Base-by-base conservation (phyloP, 1,140 invertebrate species). In the Apis florea region DNA sequence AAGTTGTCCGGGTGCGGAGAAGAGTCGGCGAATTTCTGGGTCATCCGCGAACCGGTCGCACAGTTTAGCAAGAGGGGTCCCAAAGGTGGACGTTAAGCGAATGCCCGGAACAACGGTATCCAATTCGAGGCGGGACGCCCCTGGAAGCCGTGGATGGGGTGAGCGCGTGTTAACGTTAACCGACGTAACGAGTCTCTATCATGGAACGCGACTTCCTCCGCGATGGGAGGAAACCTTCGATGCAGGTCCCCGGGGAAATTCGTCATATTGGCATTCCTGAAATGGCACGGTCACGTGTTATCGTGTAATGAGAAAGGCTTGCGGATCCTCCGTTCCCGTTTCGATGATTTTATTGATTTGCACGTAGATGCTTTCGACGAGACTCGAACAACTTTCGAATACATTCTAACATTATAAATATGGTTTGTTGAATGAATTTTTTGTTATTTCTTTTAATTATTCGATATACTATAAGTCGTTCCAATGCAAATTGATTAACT, bases 261-360 rank as follows among this genome's bases (percentile, higher is more conserved):
- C 89, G 86, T 85, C 83, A 86, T 87, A 90, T 90, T 88, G 89
- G 86, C 61, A 84, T 87, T 83, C 86, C 73, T 61, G 71, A 61
- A 80, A 82, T 58, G 74, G 31, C 70, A 53, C 58, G 51, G 84
- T 51, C 70, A 49, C 58, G 61, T 75, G 56, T 40, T 31, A 64
- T 69, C 68, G 26, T 24, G 72, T 83, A 73, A 70, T 40, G 67
- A 79, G 54, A 40, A 15, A n/a, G 66, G 40, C 40, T 67, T 58
- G 12, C 11, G 26, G 31, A 40, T 40, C 5, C 31, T 40, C 5
- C 31, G 24, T 31, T n/a, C n/a, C 53, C 47, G 17, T 21, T 79
- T 19, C 19, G 56, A n/a, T 40, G 8, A 51, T 51, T 40, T 40
- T 40, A 40, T 40, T 40, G 31, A 15, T 59, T 51, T 56, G 19